Evolutionary conservation across 1,140 invertebrate species (phyloP).

Genomic region (Heliconius hermathena): DNA sequence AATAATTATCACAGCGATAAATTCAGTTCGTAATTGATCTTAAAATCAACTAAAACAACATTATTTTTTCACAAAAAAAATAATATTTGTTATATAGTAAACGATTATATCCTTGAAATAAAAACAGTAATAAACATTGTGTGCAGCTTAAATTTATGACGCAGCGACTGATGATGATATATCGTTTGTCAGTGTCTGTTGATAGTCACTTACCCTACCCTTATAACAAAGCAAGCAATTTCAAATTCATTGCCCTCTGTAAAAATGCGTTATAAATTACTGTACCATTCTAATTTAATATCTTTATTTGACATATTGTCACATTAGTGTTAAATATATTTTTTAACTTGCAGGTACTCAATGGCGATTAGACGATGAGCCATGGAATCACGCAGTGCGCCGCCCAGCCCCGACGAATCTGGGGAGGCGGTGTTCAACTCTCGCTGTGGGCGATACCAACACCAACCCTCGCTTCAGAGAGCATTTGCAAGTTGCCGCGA

Average conservation of each 20-base stretch:
- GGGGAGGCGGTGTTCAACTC: conserved; percentile 76
- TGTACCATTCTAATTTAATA: conserved; percentile 37
- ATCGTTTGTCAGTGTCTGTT: conserved; percentile 75
- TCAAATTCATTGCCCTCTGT: conserved; percentile 75
- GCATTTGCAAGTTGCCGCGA: conserved; percentile 72
- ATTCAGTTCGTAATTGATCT: too few species aligned
- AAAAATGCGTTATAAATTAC: conserved; percentile 46
- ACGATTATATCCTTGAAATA: conserved; percentile 7
- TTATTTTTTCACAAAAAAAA: too few species aligned
- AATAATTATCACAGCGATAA: too few species aligned
- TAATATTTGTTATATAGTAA: not conserved
- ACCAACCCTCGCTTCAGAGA: conserved; percentile 64
- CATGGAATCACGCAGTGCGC: conserved; percentile 79
- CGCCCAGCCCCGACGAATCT: conserved; percentile 78
- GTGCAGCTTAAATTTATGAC: conserved; percentile 71
- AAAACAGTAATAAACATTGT: conserved; percentile 54
- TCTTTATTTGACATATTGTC: not conserved
- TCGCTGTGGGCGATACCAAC: conserved; percentile 62
- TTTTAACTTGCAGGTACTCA: conserved; percentile 62
- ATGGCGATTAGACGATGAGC: conserved; percentile 75
- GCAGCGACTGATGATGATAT: conserved; percentile 78
- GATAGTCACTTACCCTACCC: conserved; percentile 78
- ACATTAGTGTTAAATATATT: not conserved
- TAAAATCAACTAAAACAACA: too few species aligned
- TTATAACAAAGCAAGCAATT: conserved; percentile 73